phyloP scores from a whole-genome alignment of 2,113 vertebrate genomes.

The Pluvialis apricaria region DNA sequence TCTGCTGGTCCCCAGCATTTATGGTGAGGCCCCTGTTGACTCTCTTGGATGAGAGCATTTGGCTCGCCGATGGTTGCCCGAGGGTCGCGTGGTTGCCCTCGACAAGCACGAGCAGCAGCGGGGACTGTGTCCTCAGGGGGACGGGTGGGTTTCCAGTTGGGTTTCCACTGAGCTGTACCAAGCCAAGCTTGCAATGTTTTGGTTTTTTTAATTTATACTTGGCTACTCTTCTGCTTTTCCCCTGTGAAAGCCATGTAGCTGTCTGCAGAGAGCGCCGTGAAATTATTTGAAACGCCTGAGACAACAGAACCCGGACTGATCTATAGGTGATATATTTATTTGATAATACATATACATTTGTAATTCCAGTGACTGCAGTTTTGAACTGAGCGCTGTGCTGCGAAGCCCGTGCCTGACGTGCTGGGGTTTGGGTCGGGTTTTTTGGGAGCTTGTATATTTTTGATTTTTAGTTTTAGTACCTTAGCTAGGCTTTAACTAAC shows the following conservation, averaged over 20 bases:
- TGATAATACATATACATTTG: neutral
- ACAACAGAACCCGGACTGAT: neutral
- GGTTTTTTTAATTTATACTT: neutral
- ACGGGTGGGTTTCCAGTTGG: neutral
- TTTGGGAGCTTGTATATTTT: neutral
- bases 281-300: neutral
- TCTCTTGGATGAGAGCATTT: neutral
- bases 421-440: neutral
- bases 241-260: neutral
- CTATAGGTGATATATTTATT: neutral
- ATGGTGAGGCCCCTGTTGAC: fast-evolving
- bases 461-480: neutral
- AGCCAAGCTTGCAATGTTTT: neutral
- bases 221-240: neutral
- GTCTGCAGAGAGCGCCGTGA: neutral
- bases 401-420: neutral
- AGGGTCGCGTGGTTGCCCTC: neutral
- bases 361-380: neutral
- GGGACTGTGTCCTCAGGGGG: fast-evolving
- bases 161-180: neutral
- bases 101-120: fast-evolving
- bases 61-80: fast-evolving
- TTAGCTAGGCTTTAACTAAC: neutral
- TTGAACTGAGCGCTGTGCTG: neutral
- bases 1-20: neutral